Conservation (phyloP, 1,140 invertebrate genomes). For the Alviniconcha marisindica region DNA sequence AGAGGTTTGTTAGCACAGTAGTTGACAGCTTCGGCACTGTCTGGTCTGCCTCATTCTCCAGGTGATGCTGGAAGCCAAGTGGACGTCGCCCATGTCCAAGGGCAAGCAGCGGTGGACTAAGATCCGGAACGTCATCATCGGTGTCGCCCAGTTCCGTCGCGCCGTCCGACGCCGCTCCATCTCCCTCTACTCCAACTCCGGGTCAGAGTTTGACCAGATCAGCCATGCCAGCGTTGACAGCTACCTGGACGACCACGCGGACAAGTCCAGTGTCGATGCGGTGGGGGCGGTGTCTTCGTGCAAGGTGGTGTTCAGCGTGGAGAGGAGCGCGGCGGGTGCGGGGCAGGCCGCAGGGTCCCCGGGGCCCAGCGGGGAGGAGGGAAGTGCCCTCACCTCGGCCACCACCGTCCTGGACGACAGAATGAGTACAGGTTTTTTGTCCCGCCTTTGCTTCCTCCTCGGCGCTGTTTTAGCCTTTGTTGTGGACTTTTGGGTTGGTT, state of each 20-base stretch:
- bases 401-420: slow-evolving; percentile 54
- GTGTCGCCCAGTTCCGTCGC: slow-evolving; percentile 84
- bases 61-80: slow-evolving; percentile 94
- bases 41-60: slow-evolving; percentile 52
- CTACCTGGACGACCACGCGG: slow-evolving; percentile 66
- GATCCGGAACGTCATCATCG: slow-evolving; percentile 92
- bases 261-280: slow-evolving; percentile 32
- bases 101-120: slow-evolving; percentile 94
- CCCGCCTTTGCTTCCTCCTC: not conserved
- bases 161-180: slow-evolving; percentile 63
- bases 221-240: slow-evolving; percentile 73
- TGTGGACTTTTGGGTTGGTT: slow-evolving; percentile 11
- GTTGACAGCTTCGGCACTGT: too few relatives aligned
- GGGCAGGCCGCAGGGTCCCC: not conserved
- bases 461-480: not conserved
- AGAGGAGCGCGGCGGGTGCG: not conserved
- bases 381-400: not conserved
- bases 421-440: slow-evolving; percentile 58
- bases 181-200: slow-evolving; percentile 73
- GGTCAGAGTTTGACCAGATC: slow-evolving; percentile 73
- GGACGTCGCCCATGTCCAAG: slow-evolving; percentile 92
- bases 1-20: too few relatives aligned
- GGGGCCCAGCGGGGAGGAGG: not conserved
- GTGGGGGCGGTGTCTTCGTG: not conserved
- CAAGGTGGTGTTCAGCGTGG: slow-evolving; percentile 7